Evolutionary conservation across 2,113 vertebrate species (phyloP).

Genomic region (Xiphophorus hellerii): DNA sequence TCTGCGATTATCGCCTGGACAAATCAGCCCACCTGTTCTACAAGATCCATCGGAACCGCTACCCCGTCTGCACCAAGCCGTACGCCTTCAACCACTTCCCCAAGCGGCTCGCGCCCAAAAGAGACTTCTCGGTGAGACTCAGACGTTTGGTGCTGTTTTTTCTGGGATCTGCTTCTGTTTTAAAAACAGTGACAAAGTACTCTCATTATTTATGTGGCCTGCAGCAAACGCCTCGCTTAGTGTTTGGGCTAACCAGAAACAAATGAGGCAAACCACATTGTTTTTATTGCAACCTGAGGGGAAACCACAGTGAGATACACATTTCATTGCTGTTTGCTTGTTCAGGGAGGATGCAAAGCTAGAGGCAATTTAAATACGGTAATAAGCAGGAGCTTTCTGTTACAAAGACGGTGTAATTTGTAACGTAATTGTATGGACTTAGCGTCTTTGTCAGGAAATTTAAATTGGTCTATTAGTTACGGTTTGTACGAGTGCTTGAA

Average conservation of each 20-base stretch:
- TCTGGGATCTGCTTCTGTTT: conserved; percentile 25
- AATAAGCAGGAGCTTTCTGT: background rate
- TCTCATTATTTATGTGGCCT: background rate
- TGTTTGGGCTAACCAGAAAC: background rate
- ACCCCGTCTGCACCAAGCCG: conserved; percentile 95
- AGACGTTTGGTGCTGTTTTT: background rate
- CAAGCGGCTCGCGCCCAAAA: conserved; percentile 93
- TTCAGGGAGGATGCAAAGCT: background rate
- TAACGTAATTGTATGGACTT: background rate
- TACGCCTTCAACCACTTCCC: conserved; percentile 99
- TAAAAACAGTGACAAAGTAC: conserved; percentile 14
- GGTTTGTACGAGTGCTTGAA: no score
- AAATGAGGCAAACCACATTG: background rate
- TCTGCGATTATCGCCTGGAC: conserved; percentile 97
- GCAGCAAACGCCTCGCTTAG: background rate
- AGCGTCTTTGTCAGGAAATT: background rate
- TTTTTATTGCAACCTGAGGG: background rate
- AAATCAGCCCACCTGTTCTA: conserved; percentile 98
- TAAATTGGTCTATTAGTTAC: no score
- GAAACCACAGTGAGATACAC: conserved; percentile 2
- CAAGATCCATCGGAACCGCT: conserved; percentile 98
- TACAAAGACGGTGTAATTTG: background rate
- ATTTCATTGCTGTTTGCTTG: background rate
- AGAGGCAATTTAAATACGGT: background rate
- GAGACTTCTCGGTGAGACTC: conserved; percentile 93